Evolutionary conservation across 2,888 invertebrate species (phyloP), one percentile per base, ranked within the genome.

Genomic region (Lobophora halterata): DNA sequence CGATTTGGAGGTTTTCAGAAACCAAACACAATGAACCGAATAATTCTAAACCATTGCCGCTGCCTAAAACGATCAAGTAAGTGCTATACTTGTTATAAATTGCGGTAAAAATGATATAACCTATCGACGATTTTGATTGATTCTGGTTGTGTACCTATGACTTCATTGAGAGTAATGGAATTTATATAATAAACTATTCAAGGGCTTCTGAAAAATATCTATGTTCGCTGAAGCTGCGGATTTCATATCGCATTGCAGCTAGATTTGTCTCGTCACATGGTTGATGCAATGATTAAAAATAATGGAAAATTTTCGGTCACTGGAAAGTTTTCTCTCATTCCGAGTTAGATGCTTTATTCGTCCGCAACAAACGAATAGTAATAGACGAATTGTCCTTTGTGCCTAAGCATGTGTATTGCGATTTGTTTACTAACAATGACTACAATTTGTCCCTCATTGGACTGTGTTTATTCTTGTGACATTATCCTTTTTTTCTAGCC

Each of bases 41-140:
- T 87, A 61, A 70, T 86, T 55, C 58, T 76, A 43, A 77, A 69
- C 50, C 68, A 69, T 45, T 80, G 75, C 64, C 76, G 79, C 55
- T 82, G 74, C 58, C 34, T 85, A 53, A 80, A 76, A 65, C 77
- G 63, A 68, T 74, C 85, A 48, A 76, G 86, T 86, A 71, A 81
- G 85, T 79, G 50, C 10, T 13, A 8, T 7, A 25, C 14, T 2
- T 17, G 8, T 8, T 4, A 3, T 2, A 20, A 27, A 27, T 19
- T 19, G 5, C 12, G 36, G 27, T 25, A 10, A 27, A 27, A 31
- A 37, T 28, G 11, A 49, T 50, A 51, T 72, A 77, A 71, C 74
- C 74, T 77, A 65, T 49, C 52, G 55, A 49, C 35, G 55, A 64
- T 50, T 67, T 67, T 71, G 76, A 77, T 76, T 71, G 73, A 79